Base-by-base conservation (phyloP, 2,888 invertebrate genomes). In the Julus scanicus region DNA sequence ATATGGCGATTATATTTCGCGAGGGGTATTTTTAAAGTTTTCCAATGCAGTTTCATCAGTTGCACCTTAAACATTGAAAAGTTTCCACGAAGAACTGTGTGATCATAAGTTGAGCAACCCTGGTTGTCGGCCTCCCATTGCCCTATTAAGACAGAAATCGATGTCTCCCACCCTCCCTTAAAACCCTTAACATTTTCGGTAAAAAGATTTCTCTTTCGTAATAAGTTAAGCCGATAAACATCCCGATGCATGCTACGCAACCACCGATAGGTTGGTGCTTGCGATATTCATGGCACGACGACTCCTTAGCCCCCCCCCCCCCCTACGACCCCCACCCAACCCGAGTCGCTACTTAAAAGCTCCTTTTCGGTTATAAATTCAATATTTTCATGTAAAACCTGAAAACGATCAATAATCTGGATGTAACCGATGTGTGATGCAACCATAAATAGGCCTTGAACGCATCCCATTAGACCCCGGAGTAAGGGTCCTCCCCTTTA, bases 221-320 rank as follows among this genome's bases (percentile, higher is more conserved):
- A 71, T 71, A 71, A 71, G 29, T 71, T 71, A 71, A 71, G 71
- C 71, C 71, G 71, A 71, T 71, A 71, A 71, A 71, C 71, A 71
- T n/a, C 71, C 71, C 71, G 71, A 29, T 71, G n/a, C 63, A n/a
- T 20, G 20, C n/a, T 6, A 17, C 15, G 53, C 53, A 15, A 53
- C 53, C 53, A 53, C 53, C 53, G 17, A 4, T 53, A 17, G 53
- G 53, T 53, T 17, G 15, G 53, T 17, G 53, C 53, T 13, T 53
- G 53, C 53, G 4, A 20, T 20, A 63, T 63, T 63, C 63, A 63
- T 63, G n/a, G 63, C 63, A 63, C 63, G 20, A 63, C 63, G n/a
- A 63, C 63, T 17, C 63, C 63, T 63, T 53, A 11, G 15, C 11
- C 53, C 53, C 57, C 5, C n/a, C 17, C n/a, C n/a, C n/a, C n/a